Conservation (phyloP, 2,888 invertebrate species). For the Ligdia adustata region DNA sequence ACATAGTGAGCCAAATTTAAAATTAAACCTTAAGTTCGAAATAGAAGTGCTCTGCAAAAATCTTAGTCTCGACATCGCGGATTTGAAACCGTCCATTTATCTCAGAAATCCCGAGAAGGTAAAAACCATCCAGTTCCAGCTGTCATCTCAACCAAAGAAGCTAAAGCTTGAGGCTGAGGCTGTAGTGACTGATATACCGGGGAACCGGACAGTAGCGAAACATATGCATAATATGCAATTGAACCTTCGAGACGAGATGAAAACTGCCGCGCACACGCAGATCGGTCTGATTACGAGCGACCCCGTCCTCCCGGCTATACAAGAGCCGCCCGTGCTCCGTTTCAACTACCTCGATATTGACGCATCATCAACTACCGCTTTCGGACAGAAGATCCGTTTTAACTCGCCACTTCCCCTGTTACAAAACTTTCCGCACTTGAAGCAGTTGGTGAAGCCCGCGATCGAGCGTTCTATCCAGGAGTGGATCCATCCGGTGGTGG, state of each 20-base stretch:
- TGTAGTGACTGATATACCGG: conserved; percentile 47
- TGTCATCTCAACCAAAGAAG: conserved; percentile 89
- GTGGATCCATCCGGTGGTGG: conserved; percentile 97
- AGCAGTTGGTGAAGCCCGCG: conserved; percentile 93
- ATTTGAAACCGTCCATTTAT: conserved; percentile 93
- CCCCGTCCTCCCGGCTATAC: conserved; percentile 75
- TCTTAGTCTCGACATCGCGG: conserved; percentile 92
- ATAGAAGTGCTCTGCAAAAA: conserved; percentile 99
- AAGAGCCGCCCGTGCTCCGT: conserved; percentile 93
- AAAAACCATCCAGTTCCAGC: conserved; percentile 92
- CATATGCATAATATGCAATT: conserved; percentile 25
- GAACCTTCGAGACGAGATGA: too few species aligned
- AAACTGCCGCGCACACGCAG: conserved; percentile 63
- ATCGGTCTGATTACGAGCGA: conserved; percentile 74
- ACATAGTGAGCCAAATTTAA: conserved; percentile 97
- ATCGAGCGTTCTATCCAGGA: conserved; percentile 98
- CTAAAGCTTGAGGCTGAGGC: conserved; percentile 75
- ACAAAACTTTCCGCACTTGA: conserved; percentile 95
- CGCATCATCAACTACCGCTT: conserved; percentile 88
- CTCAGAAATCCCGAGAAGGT: conserved; percentile 95
- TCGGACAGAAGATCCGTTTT: conserved; percentile 92
- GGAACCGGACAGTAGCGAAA: conserved; percentile 24
- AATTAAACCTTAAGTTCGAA: conserved; percentile 99
- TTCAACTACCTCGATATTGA: conserved; percentile 96
- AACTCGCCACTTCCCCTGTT: conserved; percentile 91